phyloP scores from a whole-genome alignment of 2,888 invertebrate genomes.

The Melanophora roralis region DNA sequence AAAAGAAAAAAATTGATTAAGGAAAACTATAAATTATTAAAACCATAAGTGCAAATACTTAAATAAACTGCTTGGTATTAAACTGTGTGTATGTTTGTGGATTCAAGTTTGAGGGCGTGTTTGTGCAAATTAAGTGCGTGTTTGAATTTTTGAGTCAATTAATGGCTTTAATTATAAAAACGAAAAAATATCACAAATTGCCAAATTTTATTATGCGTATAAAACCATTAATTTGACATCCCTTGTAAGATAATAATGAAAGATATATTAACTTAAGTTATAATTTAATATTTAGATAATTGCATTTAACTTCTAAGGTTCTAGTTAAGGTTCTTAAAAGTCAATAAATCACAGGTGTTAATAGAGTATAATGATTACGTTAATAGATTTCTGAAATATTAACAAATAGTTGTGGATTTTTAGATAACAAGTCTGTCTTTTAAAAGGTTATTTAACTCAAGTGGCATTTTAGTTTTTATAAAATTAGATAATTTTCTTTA shows the following conservation, averaged over 20 bases:
- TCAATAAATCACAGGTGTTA: slow-evolving; percentile 5
- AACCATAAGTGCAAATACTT: neutral
- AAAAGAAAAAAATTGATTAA: neutral
- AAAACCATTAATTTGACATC: neutral
- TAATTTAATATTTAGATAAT: neutral
- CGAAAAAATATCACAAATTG: neutral
- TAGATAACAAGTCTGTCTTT: too few species aligned
- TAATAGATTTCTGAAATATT: neutral
- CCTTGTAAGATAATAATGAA: neutral
- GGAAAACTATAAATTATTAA: neutral
- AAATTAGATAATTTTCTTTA: too few species aligned
- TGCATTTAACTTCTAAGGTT: neutral
- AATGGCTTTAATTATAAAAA: neutral
- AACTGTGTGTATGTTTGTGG: neutral
- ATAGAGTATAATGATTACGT: neutral
- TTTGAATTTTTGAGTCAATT: neutral
- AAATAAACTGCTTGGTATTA: neutral
- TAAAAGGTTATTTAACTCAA: too few species aligned
- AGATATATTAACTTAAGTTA: neutral
- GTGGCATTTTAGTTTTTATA: too few species aligned
- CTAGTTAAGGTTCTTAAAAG: neutral
- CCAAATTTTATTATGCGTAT: neutral
- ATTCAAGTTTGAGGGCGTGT: neutral
- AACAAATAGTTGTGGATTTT: neutral
- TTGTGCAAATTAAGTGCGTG: neutral